A percentile compares a stretch with the other conserved stretches of the same genome.
Conservation (phyloP, 64 coral and sea anemone species). For the Pachyseris speciosa region DNA sequence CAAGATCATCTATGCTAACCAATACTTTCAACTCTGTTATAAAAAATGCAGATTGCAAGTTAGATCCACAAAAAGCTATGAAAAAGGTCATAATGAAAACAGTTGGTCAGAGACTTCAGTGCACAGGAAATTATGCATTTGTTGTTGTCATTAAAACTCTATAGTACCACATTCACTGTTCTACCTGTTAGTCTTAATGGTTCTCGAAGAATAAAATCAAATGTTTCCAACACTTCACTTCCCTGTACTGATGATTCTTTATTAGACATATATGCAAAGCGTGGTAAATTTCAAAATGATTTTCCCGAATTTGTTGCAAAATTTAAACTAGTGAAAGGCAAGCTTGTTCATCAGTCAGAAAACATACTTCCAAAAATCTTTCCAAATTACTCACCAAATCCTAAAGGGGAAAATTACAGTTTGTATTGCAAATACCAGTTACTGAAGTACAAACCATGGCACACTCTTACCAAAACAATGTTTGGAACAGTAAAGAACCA, state of each 20-base stretch:
- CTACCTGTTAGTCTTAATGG: conserved; percentile 36
- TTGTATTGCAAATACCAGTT: neutral
- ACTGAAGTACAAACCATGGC: conserved; percentile 16
- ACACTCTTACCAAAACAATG: conserved; percentile 1
- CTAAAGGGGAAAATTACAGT: neutral
- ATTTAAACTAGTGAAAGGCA: conserved; percentile 6
- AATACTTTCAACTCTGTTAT: conserved; percentile 45
- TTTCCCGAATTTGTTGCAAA: conserved; percentile 31
- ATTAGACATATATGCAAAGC: conserved; percentile 62
- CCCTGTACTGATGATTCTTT: conserved; percentile 8
- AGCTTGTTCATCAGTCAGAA: neutral
- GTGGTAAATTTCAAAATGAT: neutral
- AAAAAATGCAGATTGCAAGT: too few relatives aligned
- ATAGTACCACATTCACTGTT: conserved; percentile 44
- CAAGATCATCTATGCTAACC: conserved; percentile 39
- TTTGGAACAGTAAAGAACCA: neutral
- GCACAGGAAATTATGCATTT: conserved; percentile 31
- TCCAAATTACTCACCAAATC: neutral
- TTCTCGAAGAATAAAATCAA: conserved; percentile 25
- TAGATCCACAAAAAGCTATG: too few relatives aligned
- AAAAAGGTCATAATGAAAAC: conserved; percentile 24
- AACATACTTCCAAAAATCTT: neutral
- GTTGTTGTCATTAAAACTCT: neutral
- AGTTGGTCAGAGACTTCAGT: conserved; percentile 6
- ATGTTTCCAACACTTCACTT: neutral